These are phyloP conservation scores for Ecliptopera silaceata DNA, from an alignment of 2,888 invertebrate species.

Conservation along the genomic window DNA sequence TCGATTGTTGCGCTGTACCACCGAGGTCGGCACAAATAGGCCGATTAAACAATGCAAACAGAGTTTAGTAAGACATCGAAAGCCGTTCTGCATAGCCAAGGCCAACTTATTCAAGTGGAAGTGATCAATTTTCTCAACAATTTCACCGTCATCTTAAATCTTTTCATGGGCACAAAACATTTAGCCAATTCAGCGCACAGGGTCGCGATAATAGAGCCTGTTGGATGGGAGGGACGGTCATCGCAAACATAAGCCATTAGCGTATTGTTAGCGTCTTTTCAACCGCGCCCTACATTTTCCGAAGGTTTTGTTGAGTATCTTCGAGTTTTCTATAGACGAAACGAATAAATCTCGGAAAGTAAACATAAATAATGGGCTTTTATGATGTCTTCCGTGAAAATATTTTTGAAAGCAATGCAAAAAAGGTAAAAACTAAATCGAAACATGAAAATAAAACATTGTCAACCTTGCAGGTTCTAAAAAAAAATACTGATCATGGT, in stretches of 20 bases:
- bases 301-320: constrained; percentile 52
- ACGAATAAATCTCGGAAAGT: constrained; percentile 26
- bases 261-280: constrained; percentile 75
- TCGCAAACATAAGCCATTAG: constrained; percentile 80
- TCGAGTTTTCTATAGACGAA: constrained; percentile 45
- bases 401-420: not conserved
- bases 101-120: constrained; percentile 69
- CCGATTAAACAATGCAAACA: constrained; percentile 11
- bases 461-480: not conserved
- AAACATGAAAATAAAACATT: not conserved
- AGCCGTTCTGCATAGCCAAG: constrained; percentile 51
- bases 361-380: constrained; percentile 22
- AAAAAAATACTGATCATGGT: too few species aligned
- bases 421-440: not conserved
- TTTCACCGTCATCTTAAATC: constrained; percentile 80
- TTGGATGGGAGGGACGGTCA: constrained; percentile 74
- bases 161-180: constrained; percentile 79
- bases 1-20: not conserved
- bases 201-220: constrained; percentile 75
- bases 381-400: constrained; percentile 2
- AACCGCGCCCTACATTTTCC: constrained; percentile 60
- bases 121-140: constrained; percentile 81
- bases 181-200: constrained; percentile 80
- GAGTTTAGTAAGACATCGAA: constrained; percentile 19
- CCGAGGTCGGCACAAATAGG: not conserved